Evolutionary conservation across 2,888 invertebrate genomes (phyloP).

Genomic region (Spodoptera picta): DNA sequence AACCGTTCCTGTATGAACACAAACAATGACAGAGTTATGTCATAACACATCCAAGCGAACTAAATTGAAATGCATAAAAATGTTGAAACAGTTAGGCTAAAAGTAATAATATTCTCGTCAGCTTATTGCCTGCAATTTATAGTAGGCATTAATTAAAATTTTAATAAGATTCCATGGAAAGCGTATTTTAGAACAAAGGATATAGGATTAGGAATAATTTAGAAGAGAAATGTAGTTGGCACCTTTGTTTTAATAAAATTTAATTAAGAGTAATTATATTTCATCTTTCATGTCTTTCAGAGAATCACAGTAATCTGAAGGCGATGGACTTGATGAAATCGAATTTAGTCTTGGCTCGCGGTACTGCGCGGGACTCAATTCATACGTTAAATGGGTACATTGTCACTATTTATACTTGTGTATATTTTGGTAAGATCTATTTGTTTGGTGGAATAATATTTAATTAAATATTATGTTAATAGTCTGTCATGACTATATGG

Average conservation of each 20-base stretch:
- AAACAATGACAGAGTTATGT: constrained; percentile 14
- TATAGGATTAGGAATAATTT: no score
- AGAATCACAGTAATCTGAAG: constrained; percentile 50
- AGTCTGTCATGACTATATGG: no score
- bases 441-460: no score
- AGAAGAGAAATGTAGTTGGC: constrained; percentile 66
- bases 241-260: constrained; percentile 72
- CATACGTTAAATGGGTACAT: no score
- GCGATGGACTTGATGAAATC: constrained; percentile 38
- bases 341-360: constrained; percentile 13
- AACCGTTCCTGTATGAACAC: constrained; percentile 9
- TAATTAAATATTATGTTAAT: no score
- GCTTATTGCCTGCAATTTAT: constrained; percentile 67
- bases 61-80: constrained; percentile 38
- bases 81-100: constrained; percentile 20
- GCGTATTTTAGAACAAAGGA: constrained; percentile 71
- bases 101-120: constrained; percentile 41
- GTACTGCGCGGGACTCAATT: background rate
- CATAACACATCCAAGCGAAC: constrained; percentile 26
- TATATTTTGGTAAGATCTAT: no score
- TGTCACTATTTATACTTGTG: no score
- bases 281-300: constrained; percentile 59
- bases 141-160: constrained; percentile 75
- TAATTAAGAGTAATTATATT: constrained; percentile 70
- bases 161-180: constrained; percentile 72